A percentile compares a stretch with the other conserved stretches of the same genome.
Evolutionary conservation across 2,797 vertebrate genomes (phyloP).

Genomic region (Fistularia tabacaria): DNA sequence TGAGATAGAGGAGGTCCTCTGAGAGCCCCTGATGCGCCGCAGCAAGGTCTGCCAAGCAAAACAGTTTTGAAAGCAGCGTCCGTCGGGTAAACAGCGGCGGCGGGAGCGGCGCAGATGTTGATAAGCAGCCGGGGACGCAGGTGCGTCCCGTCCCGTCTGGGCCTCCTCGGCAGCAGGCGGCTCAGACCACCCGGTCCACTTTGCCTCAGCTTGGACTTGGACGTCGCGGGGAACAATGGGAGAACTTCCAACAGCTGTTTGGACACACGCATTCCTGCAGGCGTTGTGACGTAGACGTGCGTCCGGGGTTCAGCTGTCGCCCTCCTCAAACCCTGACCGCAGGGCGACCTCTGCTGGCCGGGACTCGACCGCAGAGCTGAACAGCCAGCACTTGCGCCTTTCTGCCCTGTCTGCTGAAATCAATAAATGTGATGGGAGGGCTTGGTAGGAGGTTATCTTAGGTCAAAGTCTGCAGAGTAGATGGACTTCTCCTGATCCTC

Average conservation of each 20-base stretch:
- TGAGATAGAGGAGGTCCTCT: conserved; percentile 48
- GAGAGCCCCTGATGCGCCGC: conserved; percentile 38
- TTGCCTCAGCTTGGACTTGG: conserved; percentile 4
- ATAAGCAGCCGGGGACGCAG: conserved; percentile 51
- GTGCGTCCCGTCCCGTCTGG: conserved; percentile 49
- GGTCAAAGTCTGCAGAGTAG: no score
- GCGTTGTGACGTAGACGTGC: no score
- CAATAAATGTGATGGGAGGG: neutral
- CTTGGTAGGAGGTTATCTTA: no score
- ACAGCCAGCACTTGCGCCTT: neutral
- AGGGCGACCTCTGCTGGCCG: conserved; percentile 59
- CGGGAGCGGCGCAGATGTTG: conserved; percentile 33
- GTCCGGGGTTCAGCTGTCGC: no score
- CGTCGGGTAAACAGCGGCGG: conserved; percentile 43
- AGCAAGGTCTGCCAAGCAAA: conserved; percentile 52
- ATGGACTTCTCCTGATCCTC: no score
- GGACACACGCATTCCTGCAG: no score
- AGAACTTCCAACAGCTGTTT: no score
- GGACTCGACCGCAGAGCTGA: conserved; percentile 13
- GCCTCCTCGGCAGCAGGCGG: conserved; percentile 22
- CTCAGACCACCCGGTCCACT: conserved; percentile 16
- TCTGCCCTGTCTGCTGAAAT: neutral
- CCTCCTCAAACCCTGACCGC: conserved; percentile 25
- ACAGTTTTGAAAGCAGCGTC: conserved; percentile 40
- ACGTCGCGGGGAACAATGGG: no score